Evolutionary conservation across 2,797 vertebrate genomes (phyloP), one percentile per base, ranked within the genome.

Genomic region (Emys orbicularis): DNA sequence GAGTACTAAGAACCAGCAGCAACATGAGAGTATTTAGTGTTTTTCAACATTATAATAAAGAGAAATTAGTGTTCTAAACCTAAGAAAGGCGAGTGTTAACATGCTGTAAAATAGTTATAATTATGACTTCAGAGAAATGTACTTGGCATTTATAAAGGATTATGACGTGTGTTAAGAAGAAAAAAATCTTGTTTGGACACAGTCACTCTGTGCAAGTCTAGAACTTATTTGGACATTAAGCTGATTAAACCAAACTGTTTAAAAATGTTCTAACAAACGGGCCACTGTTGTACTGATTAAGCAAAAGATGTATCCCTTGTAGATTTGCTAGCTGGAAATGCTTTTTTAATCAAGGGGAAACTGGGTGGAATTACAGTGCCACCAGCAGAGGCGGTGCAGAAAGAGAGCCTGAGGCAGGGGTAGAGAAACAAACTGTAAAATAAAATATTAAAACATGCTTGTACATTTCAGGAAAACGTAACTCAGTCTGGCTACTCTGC

Each of bases 361-460:
- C 23, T 29, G 74, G 44, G 44, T 27, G 72, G 37, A 25, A 44
- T 44, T 74, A 74, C 41, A 74, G 37, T 41, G 25, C 25, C 4
- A 44, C 72, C 41, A 44, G 91, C 54, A 81, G 84, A 81, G 47
- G 3, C 3, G 11, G 37, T 41, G 21, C 47, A 31, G 9, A 16
- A 57, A 76, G 86, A 88, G 84, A 81, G 59, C 68, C 0, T 59
- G 59, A 49, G 49, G 25, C 81, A 85, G 86, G 82, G 54, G 61
- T 80, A 80, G 74, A 88, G 77, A 76, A 87, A 12, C 68, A 79
- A 88, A 90, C 27, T 47, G 61, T 88, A 79, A 92, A 94, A 85
- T 18, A 79, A 16, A 61, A 2, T 19, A 49, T 88, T 61, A 13
- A 52, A 88, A 5, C 49, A 76, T 37, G 56, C 53, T 50, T 34